Evolutionary conservation across 1,140 invertebrate species (phyloP), one percentile per base, ranked within the genome.

Genomic region (Ostrea edulis): DNA sequence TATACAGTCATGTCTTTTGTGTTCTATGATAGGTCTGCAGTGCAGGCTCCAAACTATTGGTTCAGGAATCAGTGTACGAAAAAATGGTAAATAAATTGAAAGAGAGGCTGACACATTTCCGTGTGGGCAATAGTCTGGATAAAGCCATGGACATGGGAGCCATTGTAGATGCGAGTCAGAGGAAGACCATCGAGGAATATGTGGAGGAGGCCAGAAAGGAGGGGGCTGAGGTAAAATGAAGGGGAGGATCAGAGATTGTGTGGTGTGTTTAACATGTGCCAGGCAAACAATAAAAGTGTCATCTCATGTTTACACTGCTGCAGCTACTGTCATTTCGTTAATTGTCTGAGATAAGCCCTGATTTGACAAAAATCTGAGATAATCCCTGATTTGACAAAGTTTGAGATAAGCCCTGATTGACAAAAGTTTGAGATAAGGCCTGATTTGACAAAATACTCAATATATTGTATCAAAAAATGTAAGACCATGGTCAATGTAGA

Each of bases 21-120:
- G 5, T 44, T 44, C 5, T 44, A 44, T 44, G 35, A 44, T 53
- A 83, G 96, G 94, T 96, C n/a, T 96, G 95, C 86, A 96, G 95
- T 94, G 94, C 95, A 58, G 94, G 95, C 0, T 95, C 95, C 20
- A 94, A 94, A 82, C 93, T 96, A 14, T 91, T 96, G 54, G 94
- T 96, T 9, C 96, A 96, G 91, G 96, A 96, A 92, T 93, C 95
- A 62, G 92, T 96, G 8, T 95, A 94, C 92, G 93, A 95, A 44
- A 92, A 89, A 85, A 94, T 96, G 89, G 91, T 95, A 8, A 86
- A 92, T 17, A 96, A 96, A 91, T 85, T 96, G 58, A 95, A 95
- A 91, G 87, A 90, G 9, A 93, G 95, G 87, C 87, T 95, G 87
- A 92, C 91, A 8, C 93, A 95, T 53, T 90, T 96, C 29, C 92